phyloP scores from a whole-genome alignment of 2,888 invertebrate species.

The Caenorhabditis sp. region DNA sequence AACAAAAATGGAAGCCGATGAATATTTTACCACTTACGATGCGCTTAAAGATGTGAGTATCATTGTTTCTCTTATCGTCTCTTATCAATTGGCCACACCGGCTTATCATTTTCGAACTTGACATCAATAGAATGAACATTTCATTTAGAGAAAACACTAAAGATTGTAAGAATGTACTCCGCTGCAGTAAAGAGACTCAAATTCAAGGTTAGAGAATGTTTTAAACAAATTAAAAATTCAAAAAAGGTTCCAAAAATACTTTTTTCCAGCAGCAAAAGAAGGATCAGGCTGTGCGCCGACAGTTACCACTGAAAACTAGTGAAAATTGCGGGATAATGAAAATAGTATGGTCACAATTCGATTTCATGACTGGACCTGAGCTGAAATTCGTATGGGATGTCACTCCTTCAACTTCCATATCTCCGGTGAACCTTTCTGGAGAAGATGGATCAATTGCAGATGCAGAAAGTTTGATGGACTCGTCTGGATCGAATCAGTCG shows the following conservation, averaged over 20 bases:
- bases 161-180: conserved; percentile 49
- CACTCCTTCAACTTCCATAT: conserved; percentile 63
- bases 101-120: conserved; percentile 51
- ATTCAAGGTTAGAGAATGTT: conserved; percentile 45
- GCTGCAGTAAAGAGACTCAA: conserved; percentile 57
- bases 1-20: conserved; percentile 74
- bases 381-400: conserved; percentile 81
- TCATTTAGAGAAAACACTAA: conserved; percentile 18
- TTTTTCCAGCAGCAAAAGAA: conserved; percentile 67
- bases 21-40: conserved; percentile 76
- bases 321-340: conserved; percentile 77
- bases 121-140: conserved; percentile 23
- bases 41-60: conserved; percentile 73
- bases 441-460: conserved; percentile 73
- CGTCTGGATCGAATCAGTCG: conserved; percentile 71
- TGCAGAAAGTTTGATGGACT: conserved; percentile 72
- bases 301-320: conserved; percentile 66
- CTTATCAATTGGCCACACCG: conserved; percentile 9
- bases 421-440: conserved; percentile 66
- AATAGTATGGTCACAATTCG: conserved; percentile 81
- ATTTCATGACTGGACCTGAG: conserved; percentile 81
- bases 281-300: conserved; percentile 58
- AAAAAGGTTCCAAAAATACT: background rate
- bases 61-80: conserved; percentile 21
- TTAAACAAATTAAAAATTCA: background rate